Evolutionary conservation across 1,140 invertebrate species (phyloP).

Genomic region (Latrodectus geometricus): DNA sequence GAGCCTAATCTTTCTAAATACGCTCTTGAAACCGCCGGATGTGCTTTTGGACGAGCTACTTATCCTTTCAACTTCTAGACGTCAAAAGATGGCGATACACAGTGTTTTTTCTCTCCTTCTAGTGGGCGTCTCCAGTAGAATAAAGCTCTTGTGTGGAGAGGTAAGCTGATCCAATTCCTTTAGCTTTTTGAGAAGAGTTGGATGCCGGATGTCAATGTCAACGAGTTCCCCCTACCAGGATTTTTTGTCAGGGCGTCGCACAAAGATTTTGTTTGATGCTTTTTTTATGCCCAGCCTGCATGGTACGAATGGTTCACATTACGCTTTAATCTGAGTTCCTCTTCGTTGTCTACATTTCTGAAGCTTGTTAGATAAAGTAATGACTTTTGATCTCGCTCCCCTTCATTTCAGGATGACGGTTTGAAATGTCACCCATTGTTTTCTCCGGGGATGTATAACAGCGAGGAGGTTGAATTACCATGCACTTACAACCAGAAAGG

Average conservation of each 20-base stretch:
- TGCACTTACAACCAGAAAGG: no score
- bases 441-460: no score
- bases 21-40: constrained; percentile 39
- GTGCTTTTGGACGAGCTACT: constrained; percentile 43
- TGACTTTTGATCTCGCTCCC: no score
- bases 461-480: no score
- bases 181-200: constrained; percentile 26
- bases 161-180: constrained; percentile 56
- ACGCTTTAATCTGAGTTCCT: no score
- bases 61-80: constrained; percentile 56
- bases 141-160: constrained; percentile 39
- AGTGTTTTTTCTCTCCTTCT: constrained; percentile 7
- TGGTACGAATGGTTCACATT: neutral
- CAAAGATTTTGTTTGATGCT: constrained; percentile 31
- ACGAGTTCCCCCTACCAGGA: neutral
- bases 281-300: neutral
- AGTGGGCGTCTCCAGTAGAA: constrained; percentile 14
- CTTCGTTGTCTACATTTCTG: no score
- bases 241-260: constrained; percentile 2
- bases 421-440: no score
- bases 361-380: no score
- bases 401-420: no score
- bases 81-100: constrained; percentile 55
- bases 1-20: constrained; percentile 43
- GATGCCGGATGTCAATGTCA: constrained; percentile 44